phyloP scores from a whole-genome alignment of 2,797 vertebrate genomes.

The Erpetoichthys calabaricus region DNA sequence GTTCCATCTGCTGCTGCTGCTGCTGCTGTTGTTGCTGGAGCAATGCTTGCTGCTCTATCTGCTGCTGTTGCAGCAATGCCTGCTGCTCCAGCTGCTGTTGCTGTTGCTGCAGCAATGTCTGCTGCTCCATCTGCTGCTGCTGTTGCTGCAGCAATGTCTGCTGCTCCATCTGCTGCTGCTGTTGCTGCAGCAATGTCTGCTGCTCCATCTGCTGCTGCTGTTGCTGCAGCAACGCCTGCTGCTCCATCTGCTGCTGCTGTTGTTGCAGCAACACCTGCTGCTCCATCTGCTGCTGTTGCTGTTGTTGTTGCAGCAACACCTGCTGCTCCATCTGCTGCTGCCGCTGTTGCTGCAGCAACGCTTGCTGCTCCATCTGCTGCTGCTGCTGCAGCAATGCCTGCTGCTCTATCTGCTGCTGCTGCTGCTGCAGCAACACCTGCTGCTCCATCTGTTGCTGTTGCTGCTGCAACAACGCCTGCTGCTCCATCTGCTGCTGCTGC shows the following conservation, averaged over 20 bases:
- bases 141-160: constrained; percentile 19
- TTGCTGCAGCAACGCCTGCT: constrained; percentile 32
- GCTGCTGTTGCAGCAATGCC: constrained; percentile 3
- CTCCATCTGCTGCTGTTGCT: constrained; percentile 31
- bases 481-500: constrained; percentile 8
- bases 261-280: constrained; percentile 23
- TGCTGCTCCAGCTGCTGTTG: constrained; percentile 17
- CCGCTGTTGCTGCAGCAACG: constrained; percentile 30
- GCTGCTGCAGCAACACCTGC: too few relatives aligned
- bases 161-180: constrained; percentile 11
- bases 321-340: constrained; percentile 6
- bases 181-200: constrained; percentile 9
- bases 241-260: constrained; percentile 31
- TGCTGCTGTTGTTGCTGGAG: too few relatives aligned
- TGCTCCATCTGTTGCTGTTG: too few relatives aligned
- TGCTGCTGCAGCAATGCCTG: too few relatives aligned
- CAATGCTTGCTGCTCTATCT: too few relatives aligned
- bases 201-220: constrained; percentile 11
- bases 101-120: too few relatives aligned
- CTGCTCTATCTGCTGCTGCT: constrained; percentile 25
- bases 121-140: constrained; percentile 13
- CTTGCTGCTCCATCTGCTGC: constrained; percentile 20
- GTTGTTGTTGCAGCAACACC: constrained; percentile 24
- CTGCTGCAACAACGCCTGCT: constrained; percentile 29
- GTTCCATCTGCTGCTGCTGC: constrained; percentile 15